phyloP scores from a whole-genome alignment of 2,888 invertebrate genomes.

The Linnaemya vulpina region DNA sequence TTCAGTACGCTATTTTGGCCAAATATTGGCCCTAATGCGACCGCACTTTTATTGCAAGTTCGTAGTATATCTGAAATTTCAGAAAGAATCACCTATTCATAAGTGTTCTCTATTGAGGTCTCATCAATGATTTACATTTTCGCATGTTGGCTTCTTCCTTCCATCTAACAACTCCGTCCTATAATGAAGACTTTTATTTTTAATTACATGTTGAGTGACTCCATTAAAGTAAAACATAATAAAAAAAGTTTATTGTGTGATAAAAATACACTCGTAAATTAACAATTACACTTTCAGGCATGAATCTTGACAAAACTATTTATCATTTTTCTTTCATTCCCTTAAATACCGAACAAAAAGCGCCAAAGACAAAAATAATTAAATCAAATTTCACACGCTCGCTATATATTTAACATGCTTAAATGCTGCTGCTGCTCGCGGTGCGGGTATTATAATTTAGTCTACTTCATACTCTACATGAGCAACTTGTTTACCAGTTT shows the following conservation, averaged over 20 bases:
- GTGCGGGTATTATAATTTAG: background rate
- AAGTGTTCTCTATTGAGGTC: too few species aligned
- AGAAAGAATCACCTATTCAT: too few species aligned
- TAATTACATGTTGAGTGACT: constrained; percentile 54
- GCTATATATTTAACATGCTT: constrained; percentile 7
- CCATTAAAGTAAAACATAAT: background rate
- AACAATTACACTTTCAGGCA: constrained; percentile 16
- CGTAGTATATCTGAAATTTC: too few species aligned
- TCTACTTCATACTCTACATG: background rate
- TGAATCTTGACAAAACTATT: constrained; percentile 40
- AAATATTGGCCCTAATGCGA: too few species aligned
- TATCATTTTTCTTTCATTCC: background rate
- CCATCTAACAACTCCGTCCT: background rate
- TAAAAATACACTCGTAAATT: constrained; percentile 2
- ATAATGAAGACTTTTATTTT: constrained; percentile 53
- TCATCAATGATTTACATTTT: too few species aligned
- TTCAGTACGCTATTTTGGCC: too few species aligned
- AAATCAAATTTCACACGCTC: constrained; percentile 55
- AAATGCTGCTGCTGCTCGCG: background rate
- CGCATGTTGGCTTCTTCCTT: background rate
- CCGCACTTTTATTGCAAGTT: too few species aligned
- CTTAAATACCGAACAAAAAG: constrained; percentile 22
- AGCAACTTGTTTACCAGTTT: constrained; percentile 2
- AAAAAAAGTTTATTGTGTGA: background rate
- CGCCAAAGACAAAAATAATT: constrained; percentile 41